Percentiles rank a stretch among this genome's conserved stretches.
Evolutionary conservation across 2,113 vertebrate genomes (phyloP).

Genomic region (Heterotis niloticus): DNA sequence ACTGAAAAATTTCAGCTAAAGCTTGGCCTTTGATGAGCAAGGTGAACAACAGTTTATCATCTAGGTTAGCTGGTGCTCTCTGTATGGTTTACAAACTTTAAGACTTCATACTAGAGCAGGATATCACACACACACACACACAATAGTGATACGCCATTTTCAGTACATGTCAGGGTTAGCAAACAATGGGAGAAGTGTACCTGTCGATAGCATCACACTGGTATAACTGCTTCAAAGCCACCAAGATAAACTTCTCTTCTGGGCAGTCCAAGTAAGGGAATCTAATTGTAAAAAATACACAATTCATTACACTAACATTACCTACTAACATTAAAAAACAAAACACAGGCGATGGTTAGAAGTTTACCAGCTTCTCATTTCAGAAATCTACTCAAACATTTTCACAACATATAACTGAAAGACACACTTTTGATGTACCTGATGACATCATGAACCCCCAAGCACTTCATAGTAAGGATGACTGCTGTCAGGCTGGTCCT

Average conservation of each 20-base stretch:
- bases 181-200: conserved; percentile 54
- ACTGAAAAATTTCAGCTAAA: too few relatives aligned
- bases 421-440: conserved; percentile 62
- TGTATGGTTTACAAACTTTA: too few relatives aligned
- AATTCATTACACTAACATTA: too few relatives aligned
- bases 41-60: too few relatives aligned
- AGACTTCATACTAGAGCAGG: neutral
- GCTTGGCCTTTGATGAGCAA: too few relatives aligned
- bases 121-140: neutral
- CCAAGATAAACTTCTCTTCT: conserved; percentile 89
- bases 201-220: conserved; percentile 92
- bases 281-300: conserved; percentile 46
- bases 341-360: too few relatives aligned
- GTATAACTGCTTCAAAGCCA: conserved; percentile 90
- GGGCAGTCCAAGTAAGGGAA: conserved; percentile 91
- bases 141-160: too few relatives aligned
- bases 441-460: conserved; percentile 90
- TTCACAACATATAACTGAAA: neutral
- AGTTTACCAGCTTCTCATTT: too few relatives aligned
- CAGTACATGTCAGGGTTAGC: neutral
- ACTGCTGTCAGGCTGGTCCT: conserved; percentile 87
- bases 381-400: neutral
- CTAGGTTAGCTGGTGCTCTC: too few relatives aligned
- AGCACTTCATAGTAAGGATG: conserved; percentile 90
- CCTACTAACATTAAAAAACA: too few relatives aligned